Base-by-base conservation (phyloP, 2,888 invertebrate genomes). In the Eledona agricola region DNA sequence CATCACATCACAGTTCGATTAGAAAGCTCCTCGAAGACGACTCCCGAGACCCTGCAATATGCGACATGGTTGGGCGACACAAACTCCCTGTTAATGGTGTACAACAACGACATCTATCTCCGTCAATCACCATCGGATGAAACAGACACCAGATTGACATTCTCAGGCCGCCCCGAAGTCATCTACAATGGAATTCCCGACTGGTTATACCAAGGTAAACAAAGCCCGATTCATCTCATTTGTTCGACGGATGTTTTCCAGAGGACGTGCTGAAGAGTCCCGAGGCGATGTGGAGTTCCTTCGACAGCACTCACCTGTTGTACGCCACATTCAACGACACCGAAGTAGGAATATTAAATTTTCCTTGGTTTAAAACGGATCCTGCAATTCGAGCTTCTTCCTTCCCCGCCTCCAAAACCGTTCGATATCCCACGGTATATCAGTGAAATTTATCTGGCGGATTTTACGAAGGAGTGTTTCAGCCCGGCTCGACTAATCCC, bases 181-280 rank as follows among this genome's bases (percentile, higher is more conserved):
- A 81, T 96, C 49, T 95, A 91, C 80, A 96, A 96, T 75, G 96
- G 96, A 43, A 85, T 96, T 17, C 90, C 96, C 9, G 96, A 97
- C 76, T 97, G 96, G 96, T 79, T 97, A 15, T 97, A 97, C 79
- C 96, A 96, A 85, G 93, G 93, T 92, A 75, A 35, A 7, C 23
- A 10, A 32, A 17, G 9, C 7, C 19, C 17, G n/a, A n/a, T n/a
- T 10, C 34, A 34, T 34, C 31, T 31, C 7, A 5, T 19, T 17
- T 32, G 16, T 17, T 17, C 19, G 4, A n/a, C 9, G 5, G n/a
- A 6, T 26, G 20, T 42, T 49, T 74, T 76, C 22, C 82, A 93
- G 95, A 96, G 83, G 94, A 96, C 80, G 88, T 96, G 70, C 81
- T 95, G 70, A 85, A 87, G 61, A 81, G 82, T 59, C 87, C 85